Evolutionary conservation across 2,113 vertebrate species (phyloP), one percentile per base, ranked within the genome.

Genomic region (Neotoma lepida): DNA sequence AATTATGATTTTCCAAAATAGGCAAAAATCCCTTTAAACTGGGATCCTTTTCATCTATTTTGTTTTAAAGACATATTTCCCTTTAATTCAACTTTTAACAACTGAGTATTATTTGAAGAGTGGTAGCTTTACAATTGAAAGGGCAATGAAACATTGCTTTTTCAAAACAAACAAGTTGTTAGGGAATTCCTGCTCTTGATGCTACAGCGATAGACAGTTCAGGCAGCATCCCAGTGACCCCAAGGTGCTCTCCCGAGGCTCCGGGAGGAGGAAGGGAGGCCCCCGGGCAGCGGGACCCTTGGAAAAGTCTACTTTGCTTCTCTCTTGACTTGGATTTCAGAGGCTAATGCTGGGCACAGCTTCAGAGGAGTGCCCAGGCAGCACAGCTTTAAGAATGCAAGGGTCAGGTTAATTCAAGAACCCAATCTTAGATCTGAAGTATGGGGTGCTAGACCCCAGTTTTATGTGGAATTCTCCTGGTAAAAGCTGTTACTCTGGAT

Each of bases 1-100:
- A 89, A 73, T 94, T 89, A 92, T 73, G 89, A 82, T 86, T 51
- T 90, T 92, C 41, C 91, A 90, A 97, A 96, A 94, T 1, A 88
- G n/a, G 41, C 24, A 94, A 80, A 88, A 96, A 94, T 74, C 49
- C 61, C 86, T 88, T 90, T 90, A 93, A 96, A 94, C 26, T 93
- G 68, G 68, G 49, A 95, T 85, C 7, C 78, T 90, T 86, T 95
- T 86, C 3, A 95, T 64, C 56, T 95, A 94, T 93, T 95, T 96
- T 90, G 81, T 78, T 44, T 94, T 94, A 70, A 92, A 94, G 46
- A 90, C 33, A 74, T 22, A 86, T 78, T 74, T 97, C 76, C 18
- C 39, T 94, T 96, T 89, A 91, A 91, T 81, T 90, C 61, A 96
- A 92, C 15, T 66, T 94, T 93, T 87, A 63, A 76, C 76, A 90